A percentile compares a stretch with the other conserved stretches of the same genome.
Conservation (phyloP, 1,140 invertebrate genomes). For the Bombus cullumanus region DNA sequence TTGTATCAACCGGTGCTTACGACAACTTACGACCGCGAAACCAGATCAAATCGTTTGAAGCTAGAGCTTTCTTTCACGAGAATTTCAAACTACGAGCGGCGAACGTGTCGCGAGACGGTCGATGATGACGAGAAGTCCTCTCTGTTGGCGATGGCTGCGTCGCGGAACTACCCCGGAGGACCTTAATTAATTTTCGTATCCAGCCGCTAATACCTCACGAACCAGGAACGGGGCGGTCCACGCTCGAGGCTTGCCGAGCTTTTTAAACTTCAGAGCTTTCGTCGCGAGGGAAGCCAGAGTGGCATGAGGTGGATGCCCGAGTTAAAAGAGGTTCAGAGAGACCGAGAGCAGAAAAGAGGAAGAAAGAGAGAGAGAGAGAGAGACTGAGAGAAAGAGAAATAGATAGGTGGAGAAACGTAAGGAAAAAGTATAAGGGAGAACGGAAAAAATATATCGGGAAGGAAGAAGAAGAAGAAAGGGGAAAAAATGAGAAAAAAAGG, state of each 20-base stretch:
- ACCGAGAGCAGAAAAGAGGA: background rate
- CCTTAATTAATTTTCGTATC: slow-evolving; percentile 68
- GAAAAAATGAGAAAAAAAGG: slow-evolving; percentile 5
- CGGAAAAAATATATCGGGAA: background rate
- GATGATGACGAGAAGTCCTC: slow-evolving; percentile 4
- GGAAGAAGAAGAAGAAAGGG: background rate
- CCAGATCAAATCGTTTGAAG: background rate
- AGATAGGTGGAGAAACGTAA: background rate
- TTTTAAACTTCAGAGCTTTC: slow-evolving; percentile 67
- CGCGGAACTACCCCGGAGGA: slow-evolving; percentile 24
- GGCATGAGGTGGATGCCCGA: slow-evolving; percentile 35
- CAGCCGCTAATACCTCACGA: slow-evolving; percentile 61
- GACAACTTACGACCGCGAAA: background rate
- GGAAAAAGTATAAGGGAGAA: background rate
- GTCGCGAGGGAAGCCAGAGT: slow-evolving; percentile 46
- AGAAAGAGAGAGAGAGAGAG: background rate
- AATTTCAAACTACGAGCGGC: background rate
- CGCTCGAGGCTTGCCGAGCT: slow-evolving; percentile 49
- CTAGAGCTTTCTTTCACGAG: background rate
- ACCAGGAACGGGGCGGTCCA: slow-evolving; percentile 39
- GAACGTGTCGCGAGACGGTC: slow-evolving; percentile 4
- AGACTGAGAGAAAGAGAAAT: slow-evolving; percentile 8
- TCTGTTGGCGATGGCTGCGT: slow-evolving; percentile 21
- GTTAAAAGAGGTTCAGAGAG: slow-evolving; percentile 28
- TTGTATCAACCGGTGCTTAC: accelerated